Conservation (phyloP, 2,113 vertebrate genomes). For the Malurus cyaneus region DNA sequence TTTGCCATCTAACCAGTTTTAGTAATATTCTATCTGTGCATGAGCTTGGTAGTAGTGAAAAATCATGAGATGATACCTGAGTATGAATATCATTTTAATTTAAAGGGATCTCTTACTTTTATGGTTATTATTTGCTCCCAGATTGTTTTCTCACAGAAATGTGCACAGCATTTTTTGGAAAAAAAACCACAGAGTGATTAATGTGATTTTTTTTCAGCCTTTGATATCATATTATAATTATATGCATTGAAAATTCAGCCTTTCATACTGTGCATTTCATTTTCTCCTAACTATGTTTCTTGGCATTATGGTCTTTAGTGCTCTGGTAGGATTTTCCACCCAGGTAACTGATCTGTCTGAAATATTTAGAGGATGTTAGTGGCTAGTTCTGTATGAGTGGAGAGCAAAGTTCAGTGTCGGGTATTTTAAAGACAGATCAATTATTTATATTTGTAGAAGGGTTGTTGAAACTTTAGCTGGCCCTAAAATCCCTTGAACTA, state of each 20-base stretch:
- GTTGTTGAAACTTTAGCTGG: conserved; percentile 49
- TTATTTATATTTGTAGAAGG: conserved; percentile 56
- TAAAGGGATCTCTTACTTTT: not conserved
- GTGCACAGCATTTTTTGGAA: not conserved
- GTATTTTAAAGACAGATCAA: conserved; percentile 50
- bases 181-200: not conserved
- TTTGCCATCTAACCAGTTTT: not conserved
- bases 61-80: not conserved
- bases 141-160: not conserved
- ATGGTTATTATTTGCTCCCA: not conserved
- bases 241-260: not conserved
- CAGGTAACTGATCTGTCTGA: conserved; percentile 60
- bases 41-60: not conserved
- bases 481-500: conserved; percentile 33
- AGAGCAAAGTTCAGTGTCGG: conserved; percentile 43
- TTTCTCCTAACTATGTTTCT: not conserved
- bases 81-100: not conserved
- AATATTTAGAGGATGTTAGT: conserved; percentile 67
- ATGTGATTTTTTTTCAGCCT: not conserved
- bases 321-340: not conserved
- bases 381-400: not conserved
- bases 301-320: not conserved
- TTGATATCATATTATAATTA: not conserved
- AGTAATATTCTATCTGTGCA: not conserved
- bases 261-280: not conserved